Evolutionary conservation across 2,113 vertebrate genomes (phyloP).

Genomic region (Caranx ignobilis): DNA sequence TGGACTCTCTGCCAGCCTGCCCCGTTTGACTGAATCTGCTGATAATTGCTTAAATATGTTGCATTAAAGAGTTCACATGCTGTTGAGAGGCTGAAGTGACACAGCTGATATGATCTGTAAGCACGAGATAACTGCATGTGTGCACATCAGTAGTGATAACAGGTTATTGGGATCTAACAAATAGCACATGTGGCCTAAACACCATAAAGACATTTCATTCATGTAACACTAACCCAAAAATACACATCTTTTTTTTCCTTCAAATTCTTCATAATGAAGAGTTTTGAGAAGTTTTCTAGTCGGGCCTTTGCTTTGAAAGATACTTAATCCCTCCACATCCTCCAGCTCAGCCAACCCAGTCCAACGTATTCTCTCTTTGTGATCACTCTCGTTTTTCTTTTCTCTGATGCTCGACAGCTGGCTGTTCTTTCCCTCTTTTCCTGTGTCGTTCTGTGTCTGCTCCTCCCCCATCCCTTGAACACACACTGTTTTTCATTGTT

Average conservation of each 20-base stretch:
- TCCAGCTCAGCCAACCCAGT: constrained; percentile 43
- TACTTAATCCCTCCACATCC: constrained; percentile 50
- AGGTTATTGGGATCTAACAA: background rate
- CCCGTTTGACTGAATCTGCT: constrained; percentile 43
- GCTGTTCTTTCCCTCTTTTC: constrained; percentile 72
- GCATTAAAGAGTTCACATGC: constrained; percentile 37
- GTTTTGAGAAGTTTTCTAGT: constrained; percentile 23
- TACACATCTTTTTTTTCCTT: background rate
- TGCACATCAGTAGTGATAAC: background rate
- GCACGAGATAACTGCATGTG: background rate
- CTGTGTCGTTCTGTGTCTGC: constrained; percentile 62
- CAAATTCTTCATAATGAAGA: background rate
- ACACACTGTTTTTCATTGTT: constrained; percentile 83
- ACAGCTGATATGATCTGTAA: constrained; percentile 17
- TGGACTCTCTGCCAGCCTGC: constrained; percentile 43
- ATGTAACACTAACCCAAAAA: background rate
- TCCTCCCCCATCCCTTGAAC: constrained; percentile 74
- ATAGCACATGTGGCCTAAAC: background rate
- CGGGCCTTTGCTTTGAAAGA: constrained; percentile 26
- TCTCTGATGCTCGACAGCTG: constrained; percentile 74
- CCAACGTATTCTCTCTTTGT: constrained; percentile 64
- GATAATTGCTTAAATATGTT: constrained; percentile 69
- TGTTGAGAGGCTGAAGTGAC: constrained; percentile 7
- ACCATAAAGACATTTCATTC: background rate
- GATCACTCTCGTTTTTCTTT: constrained; percentile 65